A percentile compares a stretch with the other conserved stretches of the same genome.
Conservation (phyloP, 30 jellyfish, hydroid and myxozoan species). For the Nemopilema nomurai region DNA sequence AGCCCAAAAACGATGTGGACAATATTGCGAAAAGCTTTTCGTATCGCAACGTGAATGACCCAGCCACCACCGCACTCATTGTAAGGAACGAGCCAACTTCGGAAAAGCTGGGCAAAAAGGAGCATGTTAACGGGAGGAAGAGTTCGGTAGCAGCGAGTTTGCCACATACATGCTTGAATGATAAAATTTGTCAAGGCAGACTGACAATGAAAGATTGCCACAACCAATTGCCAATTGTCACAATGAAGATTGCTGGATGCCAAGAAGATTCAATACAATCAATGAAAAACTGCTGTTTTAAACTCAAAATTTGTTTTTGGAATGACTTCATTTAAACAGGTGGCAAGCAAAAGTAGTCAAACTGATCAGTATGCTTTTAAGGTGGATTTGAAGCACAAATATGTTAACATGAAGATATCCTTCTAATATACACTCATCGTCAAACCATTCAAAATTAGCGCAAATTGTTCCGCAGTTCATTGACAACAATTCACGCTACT, state of each 20-base stretch:
- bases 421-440: neutral
- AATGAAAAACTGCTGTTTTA: too few relatives aligned
- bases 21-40: constrained; percentile 72
- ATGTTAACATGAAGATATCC: neutral
- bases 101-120: constrained; percentile 33
- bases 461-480: neutral
- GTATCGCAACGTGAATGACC: constrained; percentile 70
- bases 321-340: too few relatives aligned
- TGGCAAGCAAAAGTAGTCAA: too few relatives aligned
- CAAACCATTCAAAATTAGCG: neutral
- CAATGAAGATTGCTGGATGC: too few relatives aligned
- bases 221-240: too few relatives aligned
- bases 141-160: too few relatives aligned
- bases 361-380: too few relatives aligned
- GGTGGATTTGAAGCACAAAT: neutral
- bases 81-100: constrained; percentile 69
- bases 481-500: neutral
- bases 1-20: constrained; percentile 92
- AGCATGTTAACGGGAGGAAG: neutral
- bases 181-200: too few relatives aligned
- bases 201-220: too few relatives aligned
- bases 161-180: too few relatives aligned
- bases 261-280: too few relatives aligned
- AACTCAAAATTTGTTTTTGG: too few relatives aligned
- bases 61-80: constrained; percentile 61